Evolutionary conservation across 1,140 invertebrate species (phyloP), one percentile per base, ranked within the genome.

Genomic region (Drosophila sturtevanti): DNA sequence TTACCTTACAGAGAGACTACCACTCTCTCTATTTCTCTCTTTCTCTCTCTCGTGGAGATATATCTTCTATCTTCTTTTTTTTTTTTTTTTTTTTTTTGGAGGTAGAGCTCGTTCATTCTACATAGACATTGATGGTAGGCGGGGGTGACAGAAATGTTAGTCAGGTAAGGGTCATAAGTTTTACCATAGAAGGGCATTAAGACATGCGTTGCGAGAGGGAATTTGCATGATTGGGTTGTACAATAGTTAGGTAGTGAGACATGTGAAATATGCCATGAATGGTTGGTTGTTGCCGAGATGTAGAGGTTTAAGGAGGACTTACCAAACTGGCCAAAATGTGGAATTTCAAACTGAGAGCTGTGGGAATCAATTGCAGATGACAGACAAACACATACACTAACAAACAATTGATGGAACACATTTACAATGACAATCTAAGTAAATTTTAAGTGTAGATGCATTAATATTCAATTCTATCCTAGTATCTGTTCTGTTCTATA

Each of bases 161-260:
- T 59, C 82, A 81, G 81, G 78, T 78, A 65, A 74, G 54, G 69
- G 76, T 72, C 79, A 81, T 81, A 81, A 81, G 73, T 74, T 73
- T 58, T 69, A 64, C 72, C 82, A 87, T 77, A 85, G 69, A 85
- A 81, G 81, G 81, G 66, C 77, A 86, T 74, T 86, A 86, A 21
- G 78, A 72, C 82, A 78, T 77, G 65, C 61, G 44, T 27, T 18
- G 61, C 58, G 48, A 59, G 56, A 56, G 41, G 35, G 21, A 63
- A 56, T 70, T 80, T 75, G 65, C 59, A 76, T 77, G 73, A 77
- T 77, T 77, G 73, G 69, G 64, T 48, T 48, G 41, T 48, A 48
- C 41, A 48, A 48, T 18, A 48, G 18, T 48, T 10, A 31, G 27
- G 16, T 60, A 63, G 38, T 63, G 72, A 72, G 68, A 38, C 64